A percentile compares a stretch with the other conserved stretches of the same genome.
Evolutionary conservation across 2,797 vertebrate genomes (phyloP).

Genomic region (Gymnoscopelus braueri): DNA sequence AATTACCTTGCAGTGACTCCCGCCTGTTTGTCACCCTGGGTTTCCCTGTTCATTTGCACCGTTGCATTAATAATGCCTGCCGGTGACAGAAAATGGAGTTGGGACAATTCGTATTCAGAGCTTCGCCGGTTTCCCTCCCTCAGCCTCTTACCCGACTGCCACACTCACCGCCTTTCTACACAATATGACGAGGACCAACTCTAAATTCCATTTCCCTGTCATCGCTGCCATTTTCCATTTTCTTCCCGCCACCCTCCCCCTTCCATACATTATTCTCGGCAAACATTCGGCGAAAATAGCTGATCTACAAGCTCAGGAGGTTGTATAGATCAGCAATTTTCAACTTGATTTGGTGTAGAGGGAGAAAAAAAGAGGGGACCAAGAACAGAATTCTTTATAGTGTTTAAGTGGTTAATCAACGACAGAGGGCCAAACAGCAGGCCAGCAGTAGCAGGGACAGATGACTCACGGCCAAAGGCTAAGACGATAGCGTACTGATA

Average conservation of each 20-base stretch:
- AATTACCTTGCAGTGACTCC: conserved; percentile 63
- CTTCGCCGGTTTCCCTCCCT: conserved; percentile 5
- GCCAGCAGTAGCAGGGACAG: conserved; percentile 16
- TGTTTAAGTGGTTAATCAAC: conserved; percentile 11
- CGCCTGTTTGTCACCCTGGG: conserved; percentile 52
- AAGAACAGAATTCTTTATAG: too few species aligned
- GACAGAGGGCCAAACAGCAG: conserved; percentile 6
- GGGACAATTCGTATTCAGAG: conserved; percentile 37
- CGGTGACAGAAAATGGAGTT: conserved; percentile 35
- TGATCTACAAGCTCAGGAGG: too few species aligned
- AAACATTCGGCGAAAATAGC: not conserved
- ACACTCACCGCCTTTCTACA: conserved; percentile 1
- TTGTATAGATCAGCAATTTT: too few species aligned
- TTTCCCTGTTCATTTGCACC: conserved; percentile 62
- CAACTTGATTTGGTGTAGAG: too few species aligned
- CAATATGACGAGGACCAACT: not conserved
- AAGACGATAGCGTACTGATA: conserved; percentile 7
- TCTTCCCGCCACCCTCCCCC: not conserved
- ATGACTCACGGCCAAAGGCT: conserved; percentile 31
- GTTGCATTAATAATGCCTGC: conserved; percentile 66
- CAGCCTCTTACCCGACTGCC: not conserved
- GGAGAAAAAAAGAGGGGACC: too few species aligned
- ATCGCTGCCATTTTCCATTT: not conserved
- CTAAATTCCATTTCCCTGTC: not conserved
- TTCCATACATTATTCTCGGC: not conserved